These are phyloP conservation scores for Crypturellus undulatus DNA, from an alignment of 2,113 vertebrate genomes.

Conservation along the genomic window DNA sequence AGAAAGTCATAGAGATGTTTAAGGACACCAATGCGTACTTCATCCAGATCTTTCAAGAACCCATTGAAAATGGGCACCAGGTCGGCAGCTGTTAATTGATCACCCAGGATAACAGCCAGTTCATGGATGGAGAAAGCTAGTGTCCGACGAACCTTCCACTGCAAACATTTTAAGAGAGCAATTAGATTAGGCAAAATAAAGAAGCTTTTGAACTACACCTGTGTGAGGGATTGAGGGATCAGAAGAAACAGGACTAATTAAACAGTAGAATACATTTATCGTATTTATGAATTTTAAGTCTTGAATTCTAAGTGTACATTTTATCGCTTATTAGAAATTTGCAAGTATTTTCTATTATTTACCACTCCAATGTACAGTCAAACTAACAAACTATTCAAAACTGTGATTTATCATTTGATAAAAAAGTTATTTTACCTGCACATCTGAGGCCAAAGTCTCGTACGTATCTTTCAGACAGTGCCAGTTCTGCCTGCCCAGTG, in stretches of 20 bases:
- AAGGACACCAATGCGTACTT: constrained; percentile 80
- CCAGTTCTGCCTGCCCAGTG: constrained; percentile 80
- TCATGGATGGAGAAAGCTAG: constrained; percentile 81
- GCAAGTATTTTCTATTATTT: accelerated
- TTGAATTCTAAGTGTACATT: accelerated
- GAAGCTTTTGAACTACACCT: neutral
- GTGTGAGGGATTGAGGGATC: accelerated
- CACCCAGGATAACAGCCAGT: constrained; percentile 80
- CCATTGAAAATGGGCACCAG: constrained; percentile 82
- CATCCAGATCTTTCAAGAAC: constrained; percentile 84
- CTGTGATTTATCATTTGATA: neutral
- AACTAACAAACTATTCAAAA: neutral
- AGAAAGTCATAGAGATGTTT: constrained; percentile 83
- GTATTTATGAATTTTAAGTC: neutral
- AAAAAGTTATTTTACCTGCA: constrained; percentile 68
- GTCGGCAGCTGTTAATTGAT: constrained; percentile 79
- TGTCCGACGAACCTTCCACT: constrained; percentile 81
- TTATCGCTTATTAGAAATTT: neutral
- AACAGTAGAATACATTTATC: neutral
- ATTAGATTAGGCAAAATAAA: neutral
- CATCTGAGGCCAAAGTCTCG: constrained; percentile 74
- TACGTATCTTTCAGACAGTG: constrained; percentile 81
- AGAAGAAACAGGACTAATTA: neutral
- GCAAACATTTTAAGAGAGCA: neutral
- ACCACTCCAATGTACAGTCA: neutral